A percentile compares a stretch with the other conserved stretches of the same genome.
Evolutionary conservation across 1,140 invertebrate species (phyloP).

Genomic region (Drosophila truncata): DNA sequence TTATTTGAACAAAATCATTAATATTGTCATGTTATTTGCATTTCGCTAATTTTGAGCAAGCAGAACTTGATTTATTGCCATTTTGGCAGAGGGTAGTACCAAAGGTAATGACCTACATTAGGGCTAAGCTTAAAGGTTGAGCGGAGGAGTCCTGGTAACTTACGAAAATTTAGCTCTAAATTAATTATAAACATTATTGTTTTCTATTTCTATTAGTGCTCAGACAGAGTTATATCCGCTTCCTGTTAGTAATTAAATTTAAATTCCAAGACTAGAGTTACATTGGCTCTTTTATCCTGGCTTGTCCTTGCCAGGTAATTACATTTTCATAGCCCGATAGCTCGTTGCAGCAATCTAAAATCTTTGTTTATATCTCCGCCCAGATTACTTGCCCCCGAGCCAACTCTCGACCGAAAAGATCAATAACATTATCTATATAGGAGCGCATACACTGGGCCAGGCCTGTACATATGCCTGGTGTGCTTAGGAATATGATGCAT

Average conservation of each 20-base stretch:
- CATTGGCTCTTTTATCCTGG: neutral
- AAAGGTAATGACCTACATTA: slow-evolving; percentile 44
- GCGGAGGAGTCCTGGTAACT: neutral
- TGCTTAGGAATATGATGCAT: slow-evolving; percentile 62
- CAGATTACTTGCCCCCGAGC: slow-evolving; percentile 12
- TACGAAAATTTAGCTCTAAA: neutral
- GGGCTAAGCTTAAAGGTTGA: neutral
- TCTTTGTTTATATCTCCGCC: slow-evolving; percentile 10
- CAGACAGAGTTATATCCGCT: neutral
- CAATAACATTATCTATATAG: slow-evolving; percentile 39
- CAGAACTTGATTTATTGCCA: slow-evolving; percentile 72
- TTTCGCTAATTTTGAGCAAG: slow-evolving; percentile 71
- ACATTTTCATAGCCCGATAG: slow-evolving; percentile 7
- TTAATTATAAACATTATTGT: neutral
- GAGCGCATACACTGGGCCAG: neutral
- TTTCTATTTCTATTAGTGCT: neutral
- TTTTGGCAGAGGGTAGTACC: neutral
- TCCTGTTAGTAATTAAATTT: too few species aligned
- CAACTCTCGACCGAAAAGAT: slow-evolving; percentile 14
- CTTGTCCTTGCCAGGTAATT: slow-evolving; percentile 4
- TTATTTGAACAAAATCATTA: slow-evolving; percentile 66
- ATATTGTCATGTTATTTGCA: slow-evolving; percentile 79
- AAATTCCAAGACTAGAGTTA: neutral
- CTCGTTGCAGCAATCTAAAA: slow-evolving; percentile 9
- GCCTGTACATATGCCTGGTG: slow-evolving; percentile 10